phyloP scores from a whole-genome alignment of 2,113 vertebrate species.

The Hemicordylus capensis region DNA sequence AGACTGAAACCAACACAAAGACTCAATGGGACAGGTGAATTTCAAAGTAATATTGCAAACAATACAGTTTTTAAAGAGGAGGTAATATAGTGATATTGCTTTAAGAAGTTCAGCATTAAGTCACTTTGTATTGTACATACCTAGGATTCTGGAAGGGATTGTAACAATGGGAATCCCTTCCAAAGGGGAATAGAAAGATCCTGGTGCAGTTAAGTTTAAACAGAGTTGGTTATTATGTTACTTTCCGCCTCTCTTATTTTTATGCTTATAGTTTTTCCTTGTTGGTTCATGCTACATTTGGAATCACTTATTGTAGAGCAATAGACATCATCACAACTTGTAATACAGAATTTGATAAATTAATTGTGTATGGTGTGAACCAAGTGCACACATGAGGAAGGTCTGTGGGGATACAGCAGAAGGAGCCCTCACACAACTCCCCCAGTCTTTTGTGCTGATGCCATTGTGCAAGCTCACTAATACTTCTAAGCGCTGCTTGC shows the following conservation, averaged over 20 bases:
- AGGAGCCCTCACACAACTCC: no score
- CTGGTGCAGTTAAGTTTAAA: no score
- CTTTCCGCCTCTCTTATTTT: background rate
- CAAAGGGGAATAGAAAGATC: background rate
- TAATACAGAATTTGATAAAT: background rate
- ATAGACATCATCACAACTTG: background rate
- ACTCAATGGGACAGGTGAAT: no score
- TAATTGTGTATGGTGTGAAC: background rate
- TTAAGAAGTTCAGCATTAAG: background rate
- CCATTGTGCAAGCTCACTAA: no score
- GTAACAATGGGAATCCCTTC: no score
- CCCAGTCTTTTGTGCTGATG: no score
- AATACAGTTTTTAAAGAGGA: background rate
- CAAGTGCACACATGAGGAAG: no score
- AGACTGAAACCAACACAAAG: background rate
- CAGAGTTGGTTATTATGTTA: no score
- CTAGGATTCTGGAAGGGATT: background rate
- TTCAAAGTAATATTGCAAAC: background rate
- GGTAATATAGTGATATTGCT: background rate
- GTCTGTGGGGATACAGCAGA: no score
- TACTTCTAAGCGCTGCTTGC: no score
- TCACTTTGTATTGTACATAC: background rate
- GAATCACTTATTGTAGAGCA: background rate
- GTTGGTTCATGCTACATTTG: background rate
- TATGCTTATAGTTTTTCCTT: background rate